These are phyloP conservation scores for Spicauda simplicius DNA, from an alignment of 2,888 invertebrate species.

Conservation along the genomic window DNA sequence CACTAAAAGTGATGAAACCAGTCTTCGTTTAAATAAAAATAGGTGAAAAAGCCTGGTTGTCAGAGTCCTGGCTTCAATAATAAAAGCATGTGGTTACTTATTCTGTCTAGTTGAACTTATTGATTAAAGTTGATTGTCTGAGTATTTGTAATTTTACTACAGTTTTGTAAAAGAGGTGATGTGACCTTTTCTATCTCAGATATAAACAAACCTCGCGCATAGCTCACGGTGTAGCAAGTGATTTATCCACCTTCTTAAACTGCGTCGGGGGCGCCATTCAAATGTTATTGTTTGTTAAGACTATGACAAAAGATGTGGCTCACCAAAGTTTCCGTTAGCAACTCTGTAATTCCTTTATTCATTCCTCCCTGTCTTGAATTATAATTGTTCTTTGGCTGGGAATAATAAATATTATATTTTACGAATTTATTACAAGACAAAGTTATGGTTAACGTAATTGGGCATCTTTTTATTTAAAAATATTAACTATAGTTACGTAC, in stretches of 20 bases:
- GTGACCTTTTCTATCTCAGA: too few species aligned
- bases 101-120: too few species aligned
- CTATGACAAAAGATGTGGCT: constrained; percentile 32
- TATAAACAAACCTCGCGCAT: too few species aligned
- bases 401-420: background rate
- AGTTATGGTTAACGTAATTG: background rate
- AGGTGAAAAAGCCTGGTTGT: too few species aligned
- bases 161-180: too few species aligned
- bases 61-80: too few species aligned
- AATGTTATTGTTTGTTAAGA: constrained; percentile 45
- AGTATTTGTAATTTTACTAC: too few species aligned
- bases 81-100: too few species aligned
- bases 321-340: constrained; percentile 50
- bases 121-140: too few species aligned
- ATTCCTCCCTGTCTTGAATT: constrained; percentile 41
- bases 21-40: too few species aligned
- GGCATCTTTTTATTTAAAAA: background rate
- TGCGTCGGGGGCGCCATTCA: constrained; percentile 43
- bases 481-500: background rate
- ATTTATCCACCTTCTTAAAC: background rate
- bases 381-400: constrained; percentile 11
- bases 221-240: background rate
- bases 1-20: too few species aligned
- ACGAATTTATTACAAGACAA: background rate
- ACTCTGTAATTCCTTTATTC: constrained; percentile 40